Evolutionary conservation across 1,140 invertebrate genomes (phyloP), one percentile per base, ranked within the genome.

Genomic region (Solenopsis fugax): DNA sequence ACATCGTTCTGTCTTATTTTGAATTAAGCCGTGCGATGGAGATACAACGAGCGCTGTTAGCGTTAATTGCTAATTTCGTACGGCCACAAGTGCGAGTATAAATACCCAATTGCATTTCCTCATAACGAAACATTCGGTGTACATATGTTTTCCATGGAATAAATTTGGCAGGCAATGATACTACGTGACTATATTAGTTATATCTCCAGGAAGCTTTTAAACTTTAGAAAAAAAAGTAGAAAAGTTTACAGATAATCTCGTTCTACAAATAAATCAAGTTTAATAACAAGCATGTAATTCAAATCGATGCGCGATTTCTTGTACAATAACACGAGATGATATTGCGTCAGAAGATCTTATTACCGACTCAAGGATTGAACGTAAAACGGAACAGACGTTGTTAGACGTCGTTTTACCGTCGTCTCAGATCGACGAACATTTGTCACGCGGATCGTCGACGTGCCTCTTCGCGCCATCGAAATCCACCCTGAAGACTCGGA

Each of bases 41-140:
- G 80, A 84, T 50, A 56, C 69, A 73, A 82, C 67, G 80, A 62
- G 45, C 65, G 69, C 80, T 60, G 80, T 84, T 84, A 84, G 41
- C 80, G 69, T 72, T 84, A 84, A 84, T 84, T 84, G 80, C 80
- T 84, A 84, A 84, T 84, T 75, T 84, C 80, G 54, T 60, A 84
- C 18, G 45, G 62, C 54, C 69, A 29, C 80, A 62, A 84, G 41
- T 41, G 67, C 52, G 24, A n/a, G 18, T 84, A 75, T 84, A 84
- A 84, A 75, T 84, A 75, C 45, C 29, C 54, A 60, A 84, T 75
- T 81, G 78, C 52, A n/a, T 81, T 81, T 84, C 73, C 80, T 48
- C 80, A 24, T 48, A 84, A 24, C 41, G 45, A 48, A 60, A 84
- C n/a, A 62, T 73, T 73, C 67, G 54, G 24, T 16, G 50, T 41